Evolutionary conservation across 2,113 vertebrate genomes (phyloP), one percentile per base, ranked within the genome.

Genomic region (Calcarius ornatus): DNA sequence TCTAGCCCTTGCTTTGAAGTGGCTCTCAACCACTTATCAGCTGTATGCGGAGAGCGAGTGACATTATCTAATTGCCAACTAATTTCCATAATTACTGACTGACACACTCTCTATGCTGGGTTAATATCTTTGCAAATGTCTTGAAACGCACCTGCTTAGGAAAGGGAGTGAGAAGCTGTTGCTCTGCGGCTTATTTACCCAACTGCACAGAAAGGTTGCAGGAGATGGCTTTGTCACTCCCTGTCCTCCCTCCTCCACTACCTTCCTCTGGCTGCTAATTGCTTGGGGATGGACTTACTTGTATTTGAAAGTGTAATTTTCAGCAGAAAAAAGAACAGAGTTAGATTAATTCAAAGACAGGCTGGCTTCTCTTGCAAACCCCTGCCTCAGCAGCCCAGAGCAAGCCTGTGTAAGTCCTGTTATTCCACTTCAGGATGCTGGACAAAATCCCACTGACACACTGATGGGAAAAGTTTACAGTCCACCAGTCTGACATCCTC

Each of bases 51-150:
- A 96, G 37, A 96, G 56, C 97, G 96, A 97, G 66, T 97, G 97
- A 96, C 97, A 97, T 97, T 97, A 97, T 95, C 97, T 97, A 98
- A 98, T 97, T 97, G 96, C 96, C 94, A 97, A 23, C 88, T 97
- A 77, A 98, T 98, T 97, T 98, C 78, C 97, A 98, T 98, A 98
- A 97, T 97, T 97, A 97, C 97, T 63, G 47, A 95, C 95, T 31
- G 54, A 96, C 94, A 97, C 66, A 80, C 88, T 95, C 90, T 97
- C 95, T 91, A 93, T 61, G 69, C 69, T 5, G 93, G 96, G 95
- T 94, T 97, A 97, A 96, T 93, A 94, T 95, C 94, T 96, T 87
- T 95, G 96, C 81, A 97, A 96, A 95, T 13, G 31, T 94, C 95
- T 97, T 78, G 5, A 54, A 86, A 93, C 4, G 50, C 48, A 77